Conservation (phyloP, 2,113 vertebrate species). For the Cephalopterus ornatus region DNA sequence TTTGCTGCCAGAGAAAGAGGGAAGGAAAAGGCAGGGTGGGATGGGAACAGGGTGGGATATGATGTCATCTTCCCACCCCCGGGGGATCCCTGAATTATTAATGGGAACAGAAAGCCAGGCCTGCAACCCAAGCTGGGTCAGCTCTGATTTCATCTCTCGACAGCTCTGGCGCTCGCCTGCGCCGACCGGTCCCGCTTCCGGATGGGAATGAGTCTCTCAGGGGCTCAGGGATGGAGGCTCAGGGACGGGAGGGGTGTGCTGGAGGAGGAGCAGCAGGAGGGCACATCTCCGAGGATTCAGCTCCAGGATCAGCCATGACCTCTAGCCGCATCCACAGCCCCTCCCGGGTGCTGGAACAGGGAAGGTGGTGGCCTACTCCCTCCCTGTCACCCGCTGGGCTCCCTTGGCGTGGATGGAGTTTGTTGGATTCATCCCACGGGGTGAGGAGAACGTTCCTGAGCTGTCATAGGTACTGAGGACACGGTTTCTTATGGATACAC, state of each 20-base stretch:
- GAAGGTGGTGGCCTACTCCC: accelerated
- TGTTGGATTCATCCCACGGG: accelerated
- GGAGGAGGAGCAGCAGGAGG: accelerated
- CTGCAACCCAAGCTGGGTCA: slow-evolving; percentile 2
- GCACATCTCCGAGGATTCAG: accelerated
- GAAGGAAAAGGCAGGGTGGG: background rate
- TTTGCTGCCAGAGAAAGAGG: background rate
- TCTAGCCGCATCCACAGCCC: background rate
- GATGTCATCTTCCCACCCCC: slow-evolving; percentile 24
- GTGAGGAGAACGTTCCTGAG: background rate
- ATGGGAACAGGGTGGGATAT: background rate
- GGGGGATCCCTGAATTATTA: slow-evolving; percentile 53
- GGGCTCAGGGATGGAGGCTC: background rate
- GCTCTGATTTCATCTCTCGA: slow-evolving; percentile 61
- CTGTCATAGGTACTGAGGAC: background rate
- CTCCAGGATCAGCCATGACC: background rate
- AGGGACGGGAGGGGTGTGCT: accelerated
- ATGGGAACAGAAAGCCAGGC: slow-evolving; percentile 6
- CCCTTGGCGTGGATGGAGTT: background rate
- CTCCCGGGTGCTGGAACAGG: accelerated
- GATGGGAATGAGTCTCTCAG: background rate
- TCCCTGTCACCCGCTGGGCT: accelerated
- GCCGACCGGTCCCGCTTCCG: background rate
- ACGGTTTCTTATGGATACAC: accelerated
- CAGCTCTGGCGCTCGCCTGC: slow-evolving; percentile 19